phyloP scores from a whole-genome alignment of 2,888 invertebrate species.

The Stenodema calcarata region DNA sequence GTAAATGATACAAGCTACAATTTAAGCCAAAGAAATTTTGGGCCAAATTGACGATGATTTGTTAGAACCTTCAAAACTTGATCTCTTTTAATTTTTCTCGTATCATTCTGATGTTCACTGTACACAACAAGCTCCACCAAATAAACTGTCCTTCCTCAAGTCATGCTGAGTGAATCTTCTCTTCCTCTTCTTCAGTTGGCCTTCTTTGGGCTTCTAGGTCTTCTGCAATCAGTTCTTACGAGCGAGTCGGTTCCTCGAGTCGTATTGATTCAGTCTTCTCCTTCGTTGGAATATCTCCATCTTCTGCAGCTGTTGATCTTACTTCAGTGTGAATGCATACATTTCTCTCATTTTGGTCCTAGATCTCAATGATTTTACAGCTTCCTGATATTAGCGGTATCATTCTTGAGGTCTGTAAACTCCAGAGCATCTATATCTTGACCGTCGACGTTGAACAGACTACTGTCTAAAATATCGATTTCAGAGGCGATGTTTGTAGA shows the following conservation, averaged over 20 bases:
- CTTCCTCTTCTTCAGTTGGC: not conserved
- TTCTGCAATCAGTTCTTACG: not conserved
- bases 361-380: no score
- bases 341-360: no score
- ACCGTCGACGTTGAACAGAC: not conserved
- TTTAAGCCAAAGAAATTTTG: no score
- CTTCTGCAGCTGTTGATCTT: not conserved
- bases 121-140: not conserved
- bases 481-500: not conserved
- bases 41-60: not conserved
- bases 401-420: no score
- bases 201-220: not conserved
- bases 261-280: not conserved
- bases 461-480: not conserved
- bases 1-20: no score
- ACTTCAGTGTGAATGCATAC: not conserved
- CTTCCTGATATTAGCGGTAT: no score
- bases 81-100: not conserved
- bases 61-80: not conserved
- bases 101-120: not conserved
- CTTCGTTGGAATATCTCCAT: not conserved
- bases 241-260: not conserved
- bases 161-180: not conserved
- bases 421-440: not conserved
- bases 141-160: not conserved